phyloP scores from a whole-genome alignment of 2,888 invertebrate genomes.

The Maniola hyperantus region DNA sequence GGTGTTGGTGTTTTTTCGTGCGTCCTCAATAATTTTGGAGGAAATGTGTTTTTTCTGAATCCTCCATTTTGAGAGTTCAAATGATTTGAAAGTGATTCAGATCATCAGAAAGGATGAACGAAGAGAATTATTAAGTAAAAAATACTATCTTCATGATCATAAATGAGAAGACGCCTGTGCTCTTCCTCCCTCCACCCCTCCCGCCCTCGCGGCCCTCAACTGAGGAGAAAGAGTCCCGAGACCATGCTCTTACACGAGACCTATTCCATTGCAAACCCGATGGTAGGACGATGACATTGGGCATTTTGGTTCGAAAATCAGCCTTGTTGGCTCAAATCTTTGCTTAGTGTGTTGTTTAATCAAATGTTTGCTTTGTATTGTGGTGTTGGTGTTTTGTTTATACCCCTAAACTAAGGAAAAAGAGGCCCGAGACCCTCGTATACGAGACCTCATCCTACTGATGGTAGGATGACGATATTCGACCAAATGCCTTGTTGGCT shows the following conservation, averaged over 20 bases:
- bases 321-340: constrained; percentile 4
- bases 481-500: neutral
- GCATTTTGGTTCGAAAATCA: neutral
- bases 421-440: constrained; percentile 46
- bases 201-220: constrained; percentile 46
- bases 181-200: constrained; percentile 56
- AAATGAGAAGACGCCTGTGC: constrained; percentile 31
- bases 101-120: too few species aligned
- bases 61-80: neutral
- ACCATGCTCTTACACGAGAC: constrained; percentile 58
- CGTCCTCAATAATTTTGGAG: neutral
- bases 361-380: neutral
- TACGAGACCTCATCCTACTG: constrained; percentile 51
- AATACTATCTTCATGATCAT: neutral
- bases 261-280: constrained; percentile 47
- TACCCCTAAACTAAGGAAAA: constrained; percentile 40
- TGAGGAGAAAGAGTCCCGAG: constrained; percentile 41
- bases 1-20: neutral
- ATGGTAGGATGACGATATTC: neutral
- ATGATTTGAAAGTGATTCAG: too few species aligned
- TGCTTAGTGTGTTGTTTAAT: constrained; percentile 1
- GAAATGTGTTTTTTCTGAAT: neutral
- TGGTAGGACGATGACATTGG: constrained; percentile 34
- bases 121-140: neutral
- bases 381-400: neutral